Evolutionary conservation across 2,113 vertebrate species (phyloP).

Genomic region (Seriola aureovittata): DNA sequence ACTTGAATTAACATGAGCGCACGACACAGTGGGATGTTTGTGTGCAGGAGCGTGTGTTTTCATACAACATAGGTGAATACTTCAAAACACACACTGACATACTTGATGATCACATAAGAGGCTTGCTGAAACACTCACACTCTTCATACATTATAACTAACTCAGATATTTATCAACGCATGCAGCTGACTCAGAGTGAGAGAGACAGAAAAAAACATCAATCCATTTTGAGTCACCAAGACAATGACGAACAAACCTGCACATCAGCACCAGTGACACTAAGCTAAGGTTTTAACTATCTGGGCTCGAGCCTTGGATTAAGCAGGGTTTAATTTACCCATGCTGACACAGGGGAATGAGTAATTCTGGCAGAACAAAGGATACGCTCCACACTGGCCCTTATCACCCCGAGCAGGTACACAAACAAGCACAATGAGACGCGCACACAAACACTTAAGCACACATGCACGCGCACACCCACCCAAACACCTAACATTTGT

Average conservation of each 20-base stretch:
- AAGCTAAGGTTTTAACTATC: conserved; percentile 47
- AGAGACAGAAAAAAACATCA: background rate
- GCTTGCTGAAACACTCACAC: conserved; percentile 24
- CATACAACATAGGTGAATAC: conserved; percentile 33
- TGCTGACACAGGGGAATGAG: conserved; percentile 60
- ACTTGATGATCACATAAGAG: conserved; percentile 40
- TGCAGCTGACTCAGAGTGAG: background rate
- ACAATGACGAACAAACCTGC: conserved; percentile 37
- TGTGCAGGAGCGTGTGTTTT: conserved; percentile 30
- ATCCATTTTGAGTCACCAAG: background rate
- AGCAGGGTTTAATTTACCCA: conserved; percentile 67
- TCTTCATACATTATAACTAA: conserved; percentile 3
- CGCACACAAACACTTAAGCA: conserved; percentile 18
- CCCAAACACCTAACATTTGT: conserved; percentile 24
- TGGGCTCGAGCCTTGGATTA: conserved; percentile 60
- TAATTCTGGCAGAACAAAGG: conserved; percentile 76
- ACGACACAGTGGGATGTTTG: conserved; percentile 17
- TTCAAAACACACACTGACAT: conserved; percentile 30
- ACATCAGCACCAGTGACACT: conserved; percentile 30
- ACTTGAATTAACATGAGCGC: conserved; percentile 65
- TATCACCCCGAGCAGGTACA: conserved; percentile 77
- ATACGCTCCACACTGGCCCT: conserved; percentile 43
- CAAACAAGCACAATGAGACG: conserved; percentile 64
- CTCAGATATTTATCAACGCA: conserved; percentile 18
- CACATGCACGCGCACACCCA: conserved; percentile 19